These are phyloP conservation scores for Limnodromus scolopaceus DNA, from an alignment of 2,797 vertebrate genomes.

Conservation along the genomic window DNA sequence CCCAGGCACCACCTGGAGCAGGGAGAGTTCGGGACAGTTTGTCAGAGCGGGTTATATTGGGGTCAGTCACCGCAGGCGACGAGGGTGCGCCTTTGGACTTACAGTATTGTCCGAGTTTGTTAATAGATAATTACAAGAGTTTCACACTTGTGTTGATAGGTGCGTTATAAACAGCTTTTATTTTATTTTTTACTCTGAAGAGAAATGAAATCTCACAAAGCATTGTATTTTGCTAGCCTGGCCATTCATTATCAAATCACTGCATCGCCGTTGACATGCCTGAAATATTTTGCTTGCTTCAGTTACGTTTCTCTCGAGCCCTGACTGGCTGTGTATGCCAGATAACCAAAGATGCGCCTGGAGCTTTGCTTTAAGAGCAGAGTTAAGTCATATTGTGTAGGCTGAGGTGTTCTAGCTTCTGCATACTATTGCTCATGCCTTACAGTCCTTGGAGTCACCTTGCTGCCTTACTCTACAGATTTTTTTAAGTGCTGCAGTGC, in stretches of 20 bases:
- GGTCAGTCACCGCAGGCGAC: neutral
- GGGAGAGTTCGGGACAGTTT: neutral
- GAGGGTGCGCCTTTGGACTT: neutral
- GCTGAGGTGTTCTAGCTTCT: constrained; percentile 50
- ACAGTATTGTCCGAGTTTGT: neutral
- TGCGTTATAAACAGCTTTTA: neutral
- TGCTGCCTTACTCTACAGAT: constrained; percentile 24
- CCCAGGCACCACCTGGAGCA: rapidly evolving
- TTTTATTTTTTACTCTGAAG: neutral
- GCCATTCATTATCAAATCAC: constrained; percentile 1
- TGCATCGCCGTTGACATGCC: neutral
- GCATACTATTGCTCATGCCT: constrained; percentile 28
- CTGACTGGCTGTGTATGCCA: neutral
- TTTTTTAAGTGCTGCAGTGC: constrained; percentile 1
- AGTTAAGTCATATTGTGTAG: constrained; percentile 24
- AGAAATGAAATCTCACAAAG: constrained; percentile 13
- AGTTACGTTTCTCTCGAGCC: constrained; percentile 8
- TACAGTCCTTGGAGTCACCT: constrained; percentile 58
- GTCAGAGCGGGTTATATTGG: neutral
- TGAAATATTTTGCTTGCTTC: constrained; percentile 37
- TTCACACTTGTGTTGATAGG: neutral
- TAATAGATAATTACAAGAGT: neutral
- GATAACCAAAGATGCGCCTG: constrained; percentile 2
- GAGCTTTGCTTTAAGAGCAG: constrained; percentile 25
- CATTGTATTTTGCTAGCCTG: neutral